phyloP scores from a whole-genome alignment of 2,888 invertebrate species.

The Trissolcus brochymenae region DNA sequence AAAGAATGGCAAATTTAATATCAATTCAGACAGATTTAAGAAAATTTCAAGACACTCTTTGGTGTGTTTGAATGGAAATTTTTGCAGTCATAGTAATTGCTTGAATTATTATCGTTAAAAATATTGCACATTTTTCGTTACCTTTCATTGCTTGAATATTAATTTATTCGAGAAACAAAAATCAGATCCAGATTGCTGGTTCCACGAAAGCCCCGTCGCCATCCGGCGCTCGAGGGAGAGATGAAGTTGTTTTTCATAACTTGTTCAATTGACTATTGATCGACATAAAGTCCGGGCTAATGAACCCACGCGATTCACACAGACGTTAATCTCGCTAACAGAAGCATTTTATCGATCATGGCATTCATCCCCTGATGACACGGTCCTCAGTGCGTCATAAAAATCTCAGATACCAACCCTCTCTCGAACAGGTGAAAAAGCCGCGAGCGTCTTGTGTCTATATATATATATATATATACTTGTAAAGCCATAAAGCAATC shows the following conservation, averaged over 20 bases:
- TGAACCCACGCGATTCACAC: conserved; percentile 59
- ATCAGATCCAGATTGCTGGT: conserved; percentile 39
- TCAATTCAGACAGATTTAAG: too few species aligned
- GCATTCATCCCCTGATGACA: conserved; percentile 67
- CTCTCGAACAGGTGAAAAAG: conserved; percentile 65
- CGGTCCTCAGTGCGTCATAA: conserved; percentile 64
- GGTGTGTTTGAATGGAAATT: not conserved
- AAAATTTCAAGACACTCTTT: not conserved
- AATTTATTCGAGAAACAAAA: conserved; percentile 1
- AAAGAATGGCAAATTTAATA: not conserved
- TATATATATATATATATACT: conserved; percentile 62
- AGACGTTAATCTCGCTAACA: conserved; percentile 72
- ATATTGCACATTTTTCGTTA: too few species aligned
- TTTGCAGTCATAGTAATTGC: too few species aligned
- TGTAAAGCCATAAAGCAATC: conserved; percentile 76
- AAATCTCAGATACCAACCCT: conserved; percentile 67
- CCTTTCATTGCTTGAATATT: not conserved
- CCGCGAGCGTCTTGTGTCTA: conserved; percentile 61
- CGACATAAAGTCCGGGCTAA: conserved; percentile 60
- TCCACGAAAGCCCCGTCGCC: conserved; percentile 34
- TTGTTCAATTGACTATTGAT: conserved; percentile 56
- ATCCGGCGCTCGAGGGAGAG: conserved; percentile 16
- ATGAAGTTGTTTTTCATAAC: conserved; percentile 48
- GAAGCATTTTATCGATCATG: conserved; percentile 71
- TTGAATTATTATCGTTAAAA: not conserved